Evolutionary conservation across 2,113 vertebrate genomes (phyloP).

Genomic region (Malurus cyaneus): DNA sequence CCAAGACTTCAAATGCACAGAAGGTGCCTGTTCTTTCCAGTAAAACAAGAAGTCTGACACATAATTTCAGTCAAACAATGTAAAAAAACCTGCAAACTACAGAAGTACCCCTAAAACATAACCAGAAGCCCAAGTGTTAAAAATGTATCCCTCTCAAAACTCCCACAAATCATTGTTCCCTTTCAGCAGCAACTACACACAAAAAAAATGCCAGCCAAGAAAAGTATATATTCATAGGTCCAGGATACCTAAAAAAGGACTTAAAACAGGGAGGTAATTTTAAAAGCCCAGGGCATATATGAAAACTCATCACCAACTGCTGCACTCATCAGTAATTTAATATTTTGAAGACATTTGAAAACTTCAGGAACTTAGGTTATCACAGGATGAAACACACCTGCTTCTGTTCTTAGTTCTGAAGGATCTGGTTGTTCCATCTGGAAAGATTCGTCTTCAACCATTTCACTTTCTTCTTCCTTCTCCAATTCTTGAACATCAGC

Average conservation of each 20-base stretch:
- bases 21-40: neutral
- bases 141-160: neutral
- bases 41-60: neutral
- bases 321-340: neutral
- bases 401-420: neutral
- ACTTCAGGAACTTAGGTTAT: neutral
- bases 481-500: neutral
- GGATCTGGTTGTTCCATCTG: neutral
- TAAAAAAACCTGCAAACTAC: neutral
- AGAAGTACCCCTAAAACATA: neutral
- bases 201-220: neutral
- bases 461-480: neutral
- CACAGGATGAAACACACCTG: slow-evolving; percentile 40
- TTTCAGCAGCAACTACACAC: neutral
- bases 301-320: neutral
- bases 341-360: neutral
- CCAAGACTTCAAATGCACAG: neutral
- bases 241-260: neutral
- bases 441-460: neutral
- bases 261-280: neutral
- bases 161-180: neutral
- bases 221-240: neutral
- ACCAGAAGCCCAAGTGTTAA: neutral
- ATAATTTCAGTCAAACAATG: neutral
- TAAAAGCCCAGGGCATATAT: neutral